These are phyloP conservation scores for Plusia festucae DNA, from an alignment of 2,888 invertebrate species.

Conservation along the genomic window DNA sequence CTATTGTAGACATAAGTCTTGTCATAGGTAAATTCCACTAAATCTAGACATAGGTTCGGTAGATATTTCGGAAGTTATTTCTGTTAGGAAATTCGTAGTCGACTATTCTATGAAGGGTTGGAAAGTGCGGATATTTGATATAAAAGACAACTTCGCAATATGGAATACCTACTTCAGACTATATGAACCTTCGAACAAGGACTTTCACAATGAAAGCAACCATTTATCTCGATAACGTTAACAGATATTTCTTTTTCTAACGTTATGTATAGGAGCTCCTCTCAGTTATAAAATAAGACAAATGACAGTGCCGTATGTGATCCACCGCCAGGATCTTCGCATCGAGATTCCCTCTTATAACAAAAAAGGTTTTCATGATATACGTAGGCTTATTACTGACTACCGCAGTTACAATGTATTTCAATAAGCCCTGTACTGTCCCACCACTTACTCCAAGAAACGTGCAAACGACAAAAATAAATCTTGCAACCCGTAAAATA, in stretches of 20 bases:
- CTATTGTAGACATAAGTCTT: too few species aligned
- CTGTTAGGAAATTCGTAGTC: too few species aligned
- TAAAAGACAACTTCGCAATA: neutral
- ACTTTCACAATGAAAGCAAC: neutral
- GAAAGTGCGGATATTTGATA: too few species aligned
- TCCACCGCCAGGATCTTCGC: neutral
- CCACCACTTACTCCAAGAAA: conserved; percentile 15
- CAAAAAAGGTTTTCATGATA: conserved; percentile 22
- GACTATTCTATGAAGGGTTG: too few species aligned
- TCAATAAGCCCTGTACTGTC: conserved; percentile 16
- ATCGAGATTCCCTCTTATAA: neutral
- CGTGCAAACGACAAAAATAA: conserved; percentile 11
- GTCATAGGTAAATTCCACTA: too few species aligned
- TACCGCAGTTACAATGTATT: conserved; percentile 14
- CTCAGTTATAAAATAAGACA: conserved; percentile 7
- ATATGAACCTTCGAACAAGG: neutral
- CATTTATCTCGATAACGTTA: conserved; percentile 7
- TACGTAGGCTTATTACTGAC: conserved; percentile 24
- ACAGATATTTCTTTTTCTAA: conserved; percentile 1
- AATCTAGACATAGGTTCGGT: too few species aligned
- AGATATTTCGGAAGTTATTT: too few species aligned
- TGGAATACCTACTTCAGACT: neutral
- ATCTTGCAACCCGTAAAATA: conserved; percentile 15
- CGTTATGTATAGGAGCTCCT: neutral
- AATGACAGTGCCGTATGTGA: conserved; percentile 8